Evolutionary conservation across 2,113 vertebrate genomes (phyloP).

Genomic region (Varanus komodoensis): DNA sequence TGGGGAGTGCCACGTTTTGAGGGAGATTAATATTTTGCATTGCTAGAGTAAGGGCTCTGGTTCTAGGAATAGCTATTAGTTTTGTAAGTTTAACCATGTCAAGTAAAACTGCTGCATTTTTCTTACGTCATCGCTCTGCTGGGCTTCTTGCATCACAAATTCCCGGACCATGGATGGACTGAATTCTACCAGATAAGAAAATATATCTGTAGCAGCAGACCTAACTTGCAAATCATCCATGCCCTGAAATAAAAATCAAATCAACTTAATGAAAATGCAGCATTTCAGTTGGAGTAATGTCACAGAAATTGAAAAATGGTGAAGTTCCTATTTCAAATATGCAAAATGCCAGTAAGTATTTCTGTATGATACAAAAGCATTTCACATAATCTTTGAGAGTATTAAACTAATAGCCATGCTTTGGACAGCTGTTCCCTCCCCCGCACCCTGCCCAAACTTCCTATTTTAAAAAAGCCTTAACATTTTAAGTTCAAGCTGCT

Average conservation of each 20-base stretch:
- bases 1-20: too few relatives aligned
- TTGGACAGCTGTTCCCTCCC: background rate
- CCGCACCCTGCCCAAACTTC: background rate
- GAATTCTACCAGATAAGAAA: slow-evolving; percentile 99
- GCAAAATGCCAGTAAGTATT: background rate
- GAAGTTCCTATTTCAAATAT: background rate
- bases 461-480: background rate
- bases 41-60: background rate
- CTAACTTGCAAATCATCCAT: slow-evolving; percentile 98
- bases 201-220: slow-evolving; percentile 97
- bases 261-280: slow-evolving; percentile 33
- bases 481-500: background rate
- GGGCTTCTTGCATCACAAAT: slow-evolving; percentile 99
- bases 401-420: background rate
- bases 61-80: background rate
- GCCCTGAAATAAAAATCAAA: slow-evolving; percentile 79
- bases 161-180: slow-evolving; percentile 99
- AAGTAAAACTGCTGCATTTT: background rate
- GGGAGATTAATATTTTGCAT: slow-evolving; percentile 26
- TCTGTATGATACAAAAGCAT: background rate
- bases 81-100: background rate
- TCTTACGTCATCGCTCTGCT: slow-evolving; percentile 97
- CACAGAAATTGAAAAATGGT: background rate
- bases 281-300: background rate
- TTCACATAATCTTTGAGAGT: background rate